Conservation (phyloP, 2,888 invertebrate species). For the Agrenia bidenticulata region DNA sequence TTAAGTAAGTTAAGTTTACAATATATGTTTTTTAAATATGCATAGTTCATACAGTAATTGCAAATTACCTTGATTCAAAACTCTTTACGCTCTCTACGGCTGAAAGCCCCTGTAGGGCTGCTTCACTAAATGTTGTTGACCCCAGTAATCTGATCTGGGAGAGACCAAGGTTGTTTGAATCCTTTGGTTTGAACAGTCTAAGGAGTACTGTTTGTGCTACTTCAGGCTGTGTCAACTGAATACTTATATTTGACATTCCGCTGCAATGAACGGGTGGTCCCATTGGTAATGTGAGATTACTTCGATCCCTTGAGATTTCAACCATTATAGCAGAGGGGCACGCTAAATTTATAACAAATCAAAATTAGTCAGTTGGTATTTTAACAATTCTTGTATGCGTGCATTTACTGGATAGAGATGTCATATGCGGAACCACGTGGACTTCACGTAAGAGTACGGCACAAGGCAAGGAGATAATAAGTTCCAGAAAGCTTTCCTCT, state of each 20-base stretch:
- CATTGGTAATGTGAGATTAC: conserved; percentile 74
- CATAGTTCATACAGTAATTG: background rate
- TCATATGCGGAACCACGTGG: conserved; percentile 78
- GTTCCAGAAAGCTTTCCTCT: conserved; percentile 82
- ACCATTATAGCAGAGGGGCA: conserved; percentile 86
- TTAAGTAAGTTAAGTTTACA: background rate
- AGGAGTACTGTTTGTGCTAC: conserved; percentile 81
- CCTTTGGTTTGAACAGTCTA: conserved; percentile 77
- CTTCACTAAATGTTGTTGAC: conserved; percentile 77
- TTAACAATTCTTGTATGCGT: background rate
- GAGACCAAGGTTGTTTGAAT: conserved; percentile 85
- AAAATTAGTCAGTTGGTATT: background rate
- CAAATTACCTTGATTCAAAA: conserved; percentile 45
- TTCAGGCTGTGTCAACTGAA: conserved; percentile 78
- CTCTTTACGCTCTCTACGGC: conserved; percentile 37
- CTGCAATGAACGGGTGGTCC: conserved; percentile 83
- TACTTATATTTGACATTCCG: conserved; percentile 81
- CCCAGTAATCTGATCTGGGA: conserved; percentile 83
- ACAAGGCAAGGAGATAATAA: conserved; percentile 82
- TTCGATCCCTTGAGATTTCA: conserved; percentile 80
- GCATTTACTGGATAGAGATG: conserved; percentile 69
- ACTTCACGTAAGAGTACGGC: conserved; percentile 85
- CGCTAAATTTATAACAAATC: conserved; percentile 59
- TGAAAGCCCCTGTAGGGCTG: conserved; percentile 50
- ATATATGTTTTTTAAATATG: background rate